phyloP scores from a whole-genome alignment of 2,797 vertebrate species.

The Etheostoma nigrum region DNA sequence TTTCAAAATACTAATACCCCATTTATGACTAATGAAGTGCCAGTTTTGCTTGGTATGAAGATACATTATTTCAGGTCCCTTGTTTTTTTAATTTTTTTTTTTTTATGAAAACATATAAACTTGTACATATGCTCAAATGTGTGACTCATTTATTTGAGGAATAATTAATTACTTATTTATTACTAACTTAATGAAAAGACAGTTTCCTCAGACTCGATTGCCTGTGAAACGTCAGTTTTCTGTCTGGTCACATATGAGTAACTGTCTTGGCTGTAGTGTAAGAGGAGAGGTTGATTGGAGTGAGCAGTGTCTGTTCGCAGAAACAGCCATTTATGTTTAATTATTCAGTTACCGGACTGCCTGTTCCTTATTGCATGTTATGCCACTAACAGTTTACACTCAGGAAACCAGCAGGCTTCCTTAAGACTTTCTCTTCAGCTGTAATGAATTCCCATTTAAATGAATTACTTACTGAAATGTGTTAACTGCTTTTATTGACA shows the following conservation, averaged over 20 bases:
- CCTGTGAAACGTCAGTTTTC: slow-evolving; percentile 32
- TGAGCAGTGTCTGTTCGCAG: slow-evolving; percentile 66
- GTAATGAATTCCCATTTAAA: not conserved
- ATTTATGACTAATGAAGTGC: not conserved
- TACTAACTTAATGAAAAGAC: not conserved
- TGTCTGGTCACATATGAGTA: slow-evolving; percentile 32
- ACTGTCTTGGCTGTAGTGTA: slow-evolving; percentile 52
- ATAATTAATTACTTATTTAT: not conserved
- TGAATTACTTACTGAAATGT: not conserved
- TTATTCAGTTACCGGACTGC: slow-evolving; percentile 76
- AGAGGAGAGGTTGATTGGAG: slow-evolving; percentile 74
- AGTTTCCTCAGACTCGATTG: not conserved
- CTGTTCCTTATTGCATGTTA: slow-evolving; percentile 51
- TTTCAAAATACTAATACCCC: not conserved
- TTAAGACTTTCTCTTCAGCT: slow-evolving; percentile 21
- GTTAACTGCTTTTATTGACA: slow-evolving; percentile 6
- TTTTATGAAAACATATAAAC: not conserved
- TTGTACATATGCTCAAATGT: not conserved
- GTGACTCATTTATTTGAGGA: not conserved
- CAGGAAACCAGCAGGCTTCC: slow-evolving; percentile 1
- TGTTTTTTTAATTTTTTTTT: not conserved
- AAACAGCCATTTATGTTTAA: slow-evolving; percentile 73
- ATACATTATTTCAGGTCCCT: not conserved
- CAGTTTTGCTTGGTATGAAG: not conserved
- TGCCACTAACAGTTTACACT: slow-evolving; percentile 50